Base-by-base conservation (phyloP, 2,797 vertebrate genomes). In the Heterohyrax brucei region DNA sequence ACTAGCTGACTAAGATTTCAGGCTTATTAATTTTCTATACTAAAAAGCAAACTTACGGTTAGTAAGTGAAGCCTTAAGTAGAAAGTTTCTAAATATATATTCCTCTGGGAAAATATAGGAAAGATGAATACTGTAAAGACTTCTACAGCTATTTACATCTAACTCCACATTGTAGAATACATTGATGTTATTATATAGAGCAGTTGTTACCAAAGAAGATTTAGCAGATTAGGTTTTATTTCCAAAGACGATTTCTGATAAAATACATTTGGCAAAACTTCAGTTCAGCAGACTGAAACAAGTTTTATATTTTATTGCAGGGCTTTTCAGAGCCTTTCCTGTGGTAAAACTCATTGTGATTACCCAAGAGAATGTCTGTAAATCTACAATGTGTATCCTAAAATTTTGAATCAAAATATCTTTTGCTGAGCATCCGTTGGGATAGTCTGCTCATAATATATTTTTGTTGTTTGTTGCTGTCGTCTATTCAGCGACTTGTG, bases 81-180 rank as follows among this genome's bases (percentile, higher is more conserved):
- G 24, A 39, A 81, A 44, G 53, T 81, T 81, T 93, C 73, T 89
- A 78, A 87, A 92, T 83, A 77, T 80, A 84, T 90, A 87, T 70
- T 21, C 24, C 7, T 50, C 28, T 28, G 14, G 28, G 28, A 95
- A 82, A 79, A 21, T 5, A 5, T 88, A 68, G 44, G 44, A 92
- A 88, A 76, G 46, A 39, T 61, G 12, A 1, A 33, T 48, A 89
- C 14, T 75, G 0, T 78, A 87, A 90, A 84, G 14, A 48, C 16
- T 87, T 95, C 28, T 76, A 10, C 16, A 89, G 10, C 19, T 89
- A 5, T 90, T 91, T 94, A 91, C 7, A 56, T 81, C 22, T 75
- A 91, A 68, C 22, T 87, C 28, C 8, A 59, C 10, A 26, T 50
- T 85, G 2, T 50, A 81, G 44, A 96, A 62, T 70, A 28, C 18